Base-by-base conservation (phyloP, 2,113 vertebrate species). In the Stictonetta naevosa region DNA sequence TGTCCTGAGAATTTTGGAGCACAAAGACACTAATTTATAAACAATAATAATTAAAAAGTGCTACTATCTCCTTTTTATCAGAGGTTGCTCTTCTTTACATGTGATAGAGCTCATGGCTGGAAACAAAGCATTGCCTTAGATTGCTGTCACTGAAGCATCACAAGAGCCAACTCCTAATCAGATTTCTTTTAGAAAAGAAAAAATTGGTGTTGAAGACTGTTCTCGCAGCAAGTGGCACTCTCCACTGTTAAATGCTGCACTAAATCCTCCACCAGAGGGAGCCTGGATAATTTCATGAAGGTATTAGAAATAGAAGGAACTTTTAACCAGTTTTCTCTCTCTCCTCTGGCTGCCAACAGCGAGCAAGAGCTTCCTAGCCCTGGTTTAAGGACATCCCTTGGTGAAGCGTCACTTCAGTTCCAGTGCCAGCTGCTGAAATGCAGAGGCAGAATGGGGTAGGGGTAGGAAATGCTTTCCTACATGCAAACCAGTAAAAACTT, bases 251-350 rank as follows among this genome's bases (percentile, higher is more conserved):
- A n/a, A 29, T 67, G 25, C 40, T 10, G 11, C 59, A 23, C 82
- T 55, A 73, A 75, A 66, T 82, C 38, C 26, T 17, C 96, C 96
- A 95, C 86, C 71, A 97, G 96, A 95, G 96, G 96, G 96, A 96
- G 96, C 89, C 67, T 87, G 67, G 50, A 83, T 83, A 79, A 74
- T 59, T 91, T 80, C 4, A 20, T 42, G 74, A 79, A 77, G 72
- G 76, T 42, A 7, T 90, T 74, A 88, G 64, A 86, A 92, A 90
- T 4, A 18, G 38, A 10, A 91, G 40, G 59, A 72, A 92, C 79
- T 92, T 90, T 42, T 91, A 86, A 82, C 72, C 69, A 42, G 28
- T 82, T 76, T 83, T 83, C 10, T 20, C 31, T 81, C 56, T 84
- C 38, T 11, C 62, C 42, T 66, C 86, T 92, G 80, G 55, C 25